phyloP scores from a whole-genome alignment of 2,113 vertebrate species.

The Herpetotheres cachinnans region DNA sequence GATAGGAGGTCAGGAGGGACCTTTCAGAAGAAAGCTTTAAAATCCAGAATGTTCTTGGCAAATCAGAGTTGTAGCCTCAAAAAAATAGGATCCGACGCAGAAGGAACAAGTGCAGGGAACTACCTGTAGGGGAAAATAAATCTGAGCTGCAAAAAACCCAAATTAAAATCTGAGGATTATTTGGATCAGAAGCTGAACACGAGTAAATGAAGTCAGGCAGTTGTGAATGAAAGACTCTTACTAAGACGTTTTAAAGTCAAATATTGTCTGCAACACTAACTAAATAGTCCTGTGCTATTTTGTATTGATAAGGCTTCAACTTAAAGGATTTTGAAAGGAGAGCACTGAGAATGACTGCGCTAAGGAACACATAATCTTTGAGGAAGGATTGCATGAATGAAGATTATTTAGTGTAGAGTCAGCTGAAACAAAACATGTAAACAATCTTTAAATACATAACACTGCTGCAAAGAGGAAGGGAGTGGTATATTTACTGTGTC shows the following conservation, averaged over 20 bases:
- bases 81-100: background rate
- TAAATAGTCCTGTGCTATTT: background rate
- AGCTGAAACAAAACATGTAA: background rate
- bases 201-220: background rate
- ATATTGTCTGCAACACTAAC: background rate
- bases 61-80: background rate
- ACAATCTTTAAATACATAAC: background rate
- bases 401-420: background rate
- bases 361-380: background rate
- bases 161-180: background rate
- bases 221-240: background rate
- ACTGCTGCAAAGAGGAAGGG: background rate
- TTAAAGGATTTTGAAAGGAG: background rate
- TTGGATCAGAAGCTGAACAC: background rate
- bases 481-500: background rate
- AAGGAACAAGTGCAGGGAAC: background rate
- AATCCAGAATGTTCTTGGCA: background rate
- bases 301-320: background rate
- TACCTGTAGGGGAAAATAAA: background rate
- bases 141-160: background rate
- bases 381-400: background rate
- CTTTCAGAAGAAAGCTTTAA: background rate
- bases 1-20: background rate
- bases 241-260: background rate
- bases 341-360: background rate